Evolutionary conservation across 2,888 invertebrate species (phyloP).

Genomic region (Thecophora atra): DNA sequence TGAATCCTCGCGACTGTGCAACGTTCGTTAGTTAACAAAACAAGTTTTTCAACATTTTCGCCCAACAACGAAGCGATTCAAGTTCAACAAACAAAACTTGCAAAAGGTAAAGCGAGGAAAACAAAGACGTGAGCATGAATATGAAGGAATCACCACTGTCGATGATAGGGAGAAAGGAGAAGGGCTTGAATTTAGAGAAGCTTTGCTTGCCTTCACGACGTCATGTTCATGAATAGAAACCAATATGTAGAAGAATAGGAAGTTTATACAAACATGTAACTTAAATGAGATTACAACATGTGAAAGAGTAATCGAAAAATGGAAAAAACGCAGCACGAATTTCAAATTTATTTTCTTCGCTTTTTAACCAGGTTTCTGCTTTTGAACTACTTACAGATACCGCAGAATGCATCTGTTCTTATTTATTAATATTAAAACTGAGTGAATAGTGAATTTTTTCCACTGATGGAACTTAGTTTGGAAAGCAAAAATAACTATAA

Average conservation of each 20-base stretch:
- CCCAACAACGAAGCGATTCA: conserved; percentile 5
- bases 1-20: background rate
- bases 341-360: background rate
- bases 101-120: background rate
- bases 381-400: too few species aligned
- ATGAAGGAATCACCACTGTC: too few species aligned
- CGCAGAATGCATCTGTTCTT: too few species aligned
- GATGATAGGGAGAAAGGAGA: background rate
- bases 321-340: background rate
- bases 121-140: background rate
- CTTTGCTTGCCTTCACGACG: background rate
- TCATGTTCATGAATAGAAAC: conserved; percentile 1
- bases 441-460: too few species aligned
- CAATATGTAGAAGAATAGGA: background rate
- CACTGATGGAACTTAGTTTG: too few species aligned
- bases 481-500: too few species aligned
- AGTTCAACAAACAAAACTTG: conserved; percentile 1
- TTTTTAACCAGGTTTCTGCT: background rate
- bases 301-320: background rate
- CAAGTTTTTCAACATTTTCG: conserved; percentile 18
- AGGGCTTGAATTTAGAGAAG: conserved; percentile 10
- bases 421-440: too few species aligned
- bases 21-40: conserved; percentile 1
- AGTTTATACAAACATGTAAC: background rate
- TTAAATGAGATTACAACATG: background rate